Evolutionary conservation across 2,888 invertebrate species (phyloP).

Genomic region (Sepioteuthis lessoniana): DNA sequence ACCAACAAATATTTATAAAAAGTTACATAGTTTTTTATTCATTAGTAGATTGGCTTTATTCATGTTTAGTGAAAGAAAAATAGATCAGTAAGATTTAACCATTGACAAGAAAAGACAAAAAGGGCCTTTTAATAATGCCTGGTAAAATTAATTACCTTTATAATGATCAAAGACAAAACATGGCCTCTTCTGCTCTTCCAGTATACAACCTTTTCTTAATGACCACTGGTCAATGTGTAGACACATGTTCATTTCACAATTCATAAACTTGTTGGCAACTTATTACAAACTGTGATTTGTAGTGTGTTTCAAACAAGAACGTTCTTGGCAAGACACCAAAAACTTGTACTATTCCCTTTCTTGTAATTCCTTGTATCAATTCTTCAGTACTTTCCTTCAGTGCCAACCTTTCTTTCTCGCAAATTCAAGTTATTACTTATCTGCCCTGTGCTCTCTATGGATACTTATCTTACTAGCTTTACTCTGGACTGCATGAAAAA

Average conservation of each 20-base stretch:
- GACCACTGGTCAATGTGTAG: not conserved
- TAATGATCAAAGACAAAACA: not conserved
- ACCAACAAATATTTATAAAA: too few relatives aligned
- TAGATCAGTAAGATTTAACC: not conserved
- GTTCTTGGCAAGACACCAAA: not conserved
- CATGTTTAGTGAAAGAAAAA: not conserved
- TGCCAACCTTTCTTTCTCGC: too few relatives aligned
- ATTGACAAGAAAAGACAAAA: not conserved
- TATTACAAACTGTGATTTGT: not conserved
- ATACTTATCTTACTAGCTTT: not conserved
- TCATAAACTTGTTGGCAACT: constrained; percentile 11
- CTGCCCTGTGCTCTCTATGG: not conserved
- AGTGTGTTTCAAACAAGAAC: not conserved
- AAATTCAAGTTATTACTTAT: not conserved
- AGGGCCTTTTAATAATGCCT: not conserved
- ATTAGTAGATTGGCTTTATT: not conserved
- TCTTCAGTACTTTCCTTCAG: too few relatives aligned
- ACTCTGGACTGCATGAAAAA: not conserved
- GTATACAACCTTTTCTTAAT: not conserved
- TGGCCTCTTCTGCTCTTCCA: not conserved
- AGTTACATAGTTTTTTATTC: too few relatives aligned
- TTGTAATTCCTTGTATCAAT: not conserved
- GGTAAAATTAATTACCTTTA: not conserved
- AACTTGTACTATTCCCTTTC: not conserved
- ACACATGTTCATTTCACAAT: not conserved